These are phyloP conservation scores for Tiphia femorata DNA, from an alignment of 2,888 invertebrate species.

Conservation along the genomic window DNA sequence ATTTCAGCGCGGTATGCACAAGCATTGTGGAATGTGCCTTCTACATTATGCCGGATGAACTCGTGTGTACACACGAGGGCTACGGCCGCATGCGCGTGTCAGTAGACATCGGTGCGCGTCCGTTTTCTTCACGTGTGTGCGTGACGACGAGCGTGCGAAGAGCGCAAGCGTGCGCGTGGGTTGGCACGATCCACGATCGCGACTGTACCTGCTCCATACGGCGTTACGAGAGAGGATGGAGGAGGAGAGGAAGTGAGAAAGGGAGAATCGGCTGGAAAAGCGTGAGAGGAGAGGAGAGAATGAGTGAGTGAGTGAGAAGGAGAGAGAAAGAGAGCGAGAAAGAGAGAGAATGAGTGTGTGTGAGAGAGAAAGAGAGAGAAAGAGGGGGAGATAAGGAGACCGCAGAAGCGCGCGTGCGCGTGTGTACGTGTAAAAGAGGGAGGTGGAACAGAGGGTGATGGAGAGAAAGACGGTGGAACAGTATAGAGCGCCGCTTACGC, in stretches of 20 bases:
- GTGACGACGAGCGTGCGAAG: too few species aligned
- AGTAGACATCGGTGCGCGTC: background rate
- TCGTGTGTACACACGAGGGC: background rate
- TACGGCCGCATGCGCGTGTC: background rate
- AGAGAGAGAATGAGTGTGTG: too few species aligned
- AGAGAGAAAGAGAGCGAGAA: too few species aligned
- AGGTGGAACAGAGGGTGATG: conserved; percentile 1
- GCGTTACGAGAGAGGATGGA: too few species aligned
- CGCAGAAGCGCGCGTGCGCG: background rate
- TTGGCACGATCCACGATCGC: background rate
- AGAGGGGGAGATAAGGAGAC: conserved; percentile 2
- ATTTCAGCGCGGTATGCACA: conserved; percentile 63
- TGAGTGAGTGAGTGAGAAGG: too few species aligned
- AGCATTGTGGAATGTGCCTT: conserved; percentile 65
- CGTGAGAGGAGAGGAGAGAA: too few species aligned
- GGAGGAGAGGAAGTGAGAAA: too few species aligned
- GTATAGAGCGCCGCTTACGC: conserved; percentile 28
- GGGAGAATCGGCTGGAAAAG: too few species aligned
- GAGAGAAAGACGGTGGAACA: too few species aligned
- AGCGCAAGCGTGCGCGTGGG: background rate
- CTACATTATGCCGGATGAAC: conserved; percentile 45
- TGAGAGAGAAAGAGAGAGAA: background rate
- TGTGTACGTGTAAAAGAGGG: background rate
- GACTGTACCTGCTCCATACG: background rate
- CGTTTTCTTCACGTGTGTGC: background rate